Base-by-base conservation (phyloP, 2,888 invertebrate genomes). In the Metopia argyrocephala region DNA sequence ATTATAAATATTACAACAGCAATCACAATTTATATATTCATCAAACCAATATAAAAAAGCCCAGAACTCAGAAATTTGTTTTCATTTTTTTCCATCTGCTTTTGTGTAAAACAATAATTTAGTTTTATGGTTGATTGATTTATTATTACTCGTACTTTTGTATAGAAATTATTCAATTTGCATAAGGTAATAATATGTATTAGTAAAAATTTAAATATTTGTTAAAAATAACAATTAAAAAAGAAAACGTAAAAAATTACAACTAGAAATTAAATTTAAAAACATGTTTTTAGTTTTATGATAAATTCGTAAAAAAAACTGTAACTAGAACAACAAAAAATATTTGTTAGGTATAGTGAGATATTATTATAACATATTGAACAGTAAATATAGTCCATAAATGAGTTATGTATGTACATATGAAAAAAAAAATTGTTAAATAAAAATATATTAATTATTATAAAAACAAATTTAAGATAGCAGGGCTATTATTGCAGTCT, bases 1-100 rank as follows among this genome's bases (percentile, higher is more conserved):
- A 28, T 50, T 20, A 56, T 59, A 21, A 48, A 73, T 61, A 61
- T 69, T 70, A 62, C 57, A 62, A 38, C 56, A 57, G 66, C 75
- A 71, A 74, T 66, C 38, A 69, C 48, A 54, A 45, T 65, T 75
- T 15, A 38, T 38, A 56, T 38, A 69, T 52, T 57, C 5, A 57
- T 57, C 48, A 21, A 50, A 52, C 70, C 45, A 59, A 56, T 48
- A 46, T 20, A 23, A 88, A 88, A 89, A 86, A 88, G 88, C 88
- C 88, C 88, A 89, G 87, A 89, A 89, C 88, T 89, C 87, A 85
- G 87, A 88, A 88, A 87, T 86, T 88, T 87, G 87, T 86, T 87
- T 87, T 87, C 82, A 71, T 81, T 85, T 83, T 70, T 75, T n/a
- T n/a, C n/a, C n/a, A n/a, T n/a, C n/a, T 57, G 27, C 48, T 48